Evolutionary conservation across 1,140 invertebrate species (phyloP).

Genomic region (Aporrectodea caliginosa): DNA sequence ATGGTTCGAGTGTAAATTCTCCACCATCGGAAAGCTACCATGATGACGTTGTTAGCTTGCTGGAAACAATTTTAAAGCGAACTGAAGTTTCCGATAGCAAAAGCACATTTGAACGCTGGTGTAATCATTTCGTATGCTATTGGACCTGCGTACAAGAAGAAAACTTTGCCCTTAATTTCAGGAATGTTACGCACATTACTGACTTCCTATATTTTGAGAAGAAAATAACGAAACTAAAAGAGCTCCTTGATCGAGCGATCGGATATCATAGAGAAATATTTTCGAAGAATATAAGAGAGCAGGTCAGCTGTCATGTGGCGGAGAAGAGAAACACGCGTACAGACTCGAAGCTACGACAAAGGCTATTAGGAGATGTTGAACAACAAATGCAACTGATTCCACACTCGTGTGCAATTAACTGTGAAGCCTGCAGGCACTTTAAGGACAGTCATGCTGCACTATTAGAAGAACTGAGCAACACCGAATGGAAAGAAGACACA

Average conservation of each 20-base stretch:
- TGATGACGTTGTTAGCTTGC: not conserved
- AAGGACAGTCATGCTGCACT: not conserved
- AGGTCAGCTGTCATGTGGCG: not conserved
- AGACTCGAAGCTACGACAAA: not conserved
- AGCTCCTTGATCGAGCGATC: not conserved
- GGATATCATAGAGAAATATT: not conserved
- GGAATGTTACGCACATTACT: not conserved
- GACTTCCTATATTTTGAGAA: not conserved
- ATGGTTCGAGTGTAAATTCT: not conserved
- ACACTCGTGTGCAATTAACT: not conserved
- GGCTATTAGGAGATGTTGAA: not conserved
- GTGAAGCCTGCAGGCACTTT: not conserved
- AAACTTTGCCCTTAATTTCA: not conserved
- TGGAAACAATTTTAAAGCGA: not conserved
- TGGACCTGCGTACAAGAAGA: not conserved
- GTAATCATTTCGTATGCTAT: not conserved
- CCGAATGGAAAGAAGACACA: not conserved
- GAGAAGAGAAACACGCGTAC: not conserved
- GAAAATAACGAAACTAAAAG: not conserved
- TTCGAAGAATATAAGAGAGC: not conserved
- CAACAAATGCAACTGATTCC: not conserved
- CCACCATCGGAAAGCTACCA: not conserved
- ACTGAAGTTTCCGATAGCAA: not conserved
- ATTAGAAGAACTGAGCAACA: not conserved
- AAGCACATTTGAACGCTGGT: not conserved